phyloP scores from a whole-genome alignment of 2,888 invertebrate species.

The Invenusta paracnida region DNA sequence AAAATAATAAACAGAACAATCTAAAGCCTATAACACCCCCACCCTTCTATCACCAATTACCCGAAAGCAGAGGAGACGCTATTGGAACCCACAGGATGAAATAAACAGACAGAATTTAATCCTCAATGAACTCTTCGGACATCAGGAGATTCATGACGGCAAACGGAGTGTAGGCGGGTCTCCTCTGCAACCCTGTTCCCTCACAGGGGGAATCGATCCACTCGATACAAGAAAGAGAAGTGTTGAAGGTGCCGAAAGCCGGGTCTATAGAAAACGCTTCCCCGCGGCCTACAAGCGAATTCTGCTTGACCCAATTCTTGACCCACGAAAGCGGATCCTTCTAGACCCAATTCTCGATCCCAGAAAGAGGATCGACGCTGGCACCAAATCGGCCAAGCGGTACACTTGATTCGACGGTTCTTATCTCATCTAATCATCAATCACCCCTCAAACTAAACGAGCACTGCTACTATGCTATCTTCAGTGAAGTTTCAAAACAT shows the following conservation, averaged over 20 bases:
- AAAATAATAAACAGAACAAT: too few relatives aligned
- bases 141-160: constrained; percentile 1
- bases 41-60: too few relatives aligned
- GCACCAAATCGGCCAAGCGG: not conserved
- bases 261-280: not conserved
- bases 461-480: too few relatives aligned
- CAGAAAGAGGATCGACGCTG: not conserved
- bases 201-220: not conserved
- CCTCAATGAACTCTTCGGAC: constrained; percentile 1
- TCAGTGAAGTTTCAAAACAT: too few relatives aligned
- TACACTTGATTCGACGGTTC: too few relatives aligned
- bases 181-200: not conserved
- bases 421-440: too few relatives aligned
- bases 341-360: constrained; percentile 5
- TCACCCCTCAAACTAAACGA: too few relatives aligned
- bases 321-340: not conserved
- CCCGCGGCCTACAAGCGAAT: not conserved
- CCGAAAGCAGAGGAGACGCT: not conserved
- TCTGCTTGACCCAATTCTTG: not conserved
- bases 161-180: not conserved
- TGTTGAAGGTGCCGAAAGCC: not conserved
- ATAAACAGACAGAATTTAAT: not conserved
- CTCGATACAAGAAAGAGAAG: not conserved
- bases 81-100: constrained; percentile 18
- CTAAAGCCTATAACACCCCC: too few relatives aligned